Conservation (phyloP, 2,888 invertebrate species). For the Brenthis ino region DNA sequence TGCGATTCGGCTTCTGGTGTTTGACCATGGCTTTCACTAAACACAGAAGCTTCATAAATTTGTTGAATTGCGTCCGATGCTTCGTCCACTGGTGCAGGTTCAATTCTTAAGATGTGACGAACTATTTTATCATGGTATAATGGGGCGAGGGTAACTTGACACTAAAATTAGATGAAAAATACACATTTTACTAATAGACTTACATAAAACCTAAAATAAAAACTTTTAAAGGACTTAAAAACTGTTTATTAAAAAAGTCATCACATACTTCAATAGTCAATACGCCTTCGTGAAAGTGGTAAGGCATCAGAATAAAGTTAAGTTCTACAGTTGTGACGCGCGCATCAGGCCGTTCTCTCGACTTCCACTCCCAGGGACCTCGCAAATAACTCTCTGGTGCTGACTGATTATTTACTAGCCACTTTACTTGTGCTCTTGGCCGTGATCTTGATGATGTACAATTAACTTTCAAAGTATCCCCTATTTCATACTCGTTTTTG, state of each 20-base stretch:
- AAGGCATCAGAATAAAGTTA: constrained; percentile 86
- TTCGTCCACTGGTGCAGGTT: constrained; percentile 29
- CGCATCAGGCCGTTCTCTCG: constrained; percentile 78
- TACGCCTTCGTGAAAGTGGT: constrained; percentile 89
- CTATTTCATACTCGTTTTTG: constrained; percentile 88
- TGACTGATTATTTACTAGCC: constrained; percentile 91
- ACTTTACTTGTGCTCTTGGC: constrained; percentile 89
- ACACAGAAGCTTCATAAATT: constrained; percentile 22
- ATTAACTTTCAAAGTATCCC: constrained; percentile 88
- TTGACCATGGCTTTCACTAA: constrained; percentile 20
- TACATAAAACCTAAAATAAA: neutral
- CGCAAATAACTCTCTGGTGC: constrained; percentile 75
- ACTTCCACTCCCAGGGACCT: constrained; percentile 77
- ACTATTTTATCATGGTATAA: constrained; percentile 63
- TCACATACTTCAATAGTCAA: constrained; percentile 88
- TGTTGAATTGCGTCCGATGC: constrained; percentile 6
- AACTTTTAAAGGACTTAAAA: neutral
- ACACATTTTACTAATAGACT: neutral
- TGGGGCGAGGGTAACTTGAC: constrained; percentile 72
- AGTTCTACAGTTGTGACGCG: constrained; percentile 88
- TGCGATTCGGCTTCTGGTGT: constrained; percentile 29
- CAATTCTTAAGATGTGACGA: constrained; percentile 46
- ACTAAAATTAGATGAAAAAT: constrained; percentile 52
- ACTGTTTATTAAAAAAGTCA: too few relatives aligned
- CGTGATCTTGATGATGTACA: constrained; percentile 90